Evolutionary conservation across 2,797 vertebrate species (phyloP), one percentile per base, ranked within the genome.

Genomic region (Gymnodraco acuticeps): DNA sequence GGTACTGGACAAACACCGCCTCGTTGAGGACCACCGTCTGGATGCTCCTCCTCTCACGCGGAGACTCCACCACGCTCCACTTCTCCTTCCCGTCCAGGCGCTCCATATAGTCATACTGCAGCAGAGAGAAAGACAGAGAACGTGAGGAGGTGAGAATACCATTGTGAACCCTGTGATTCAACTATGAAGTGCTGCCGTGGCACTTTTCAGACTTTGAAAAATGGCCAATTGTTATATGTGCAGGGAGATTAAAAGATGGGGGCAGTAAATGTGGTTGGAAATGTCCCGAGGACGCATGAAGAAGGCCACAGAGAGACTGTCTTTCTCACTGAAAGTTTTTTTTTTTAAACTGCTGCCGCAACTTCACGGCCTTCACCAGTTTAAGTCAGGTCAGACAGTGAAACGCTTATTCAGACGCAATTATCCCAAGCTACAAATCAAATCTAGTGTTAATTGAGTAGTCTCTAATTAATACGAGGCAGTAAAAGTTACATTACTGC

Each of bases 21-120:
- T 99, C 98, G 4, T 99, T 99, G 83, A 99, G 96, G 11, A 99
- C 97, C 41, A 99, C 95, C 0, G 98, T 99, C 84, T 99, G 98
- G 73, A 99, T 96, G 87, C 98, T 99, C 31, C 98, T 95, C 3
- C 97, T 95, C 15, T 99, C 97, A 67, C 98, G 90, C 0, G 97
- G 97, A 0, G 98, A 96, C 90, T 99, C 98, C 3, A 99, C 97
- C 86, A 99, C 97, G 0, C 97, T 99, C 98, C 98, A 99, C 89
- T 99, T 99, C 95, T 99, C 97, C 67, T 99, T 99, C 45, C 98
- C 98, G 1, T 99, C 98, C 90, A 99, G 92, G 5, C 98, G 96
- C 58, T 99, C 98, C 98, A 99, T 99, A 83, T 99, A 99, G 90
- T 99, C 98, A 45, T 99, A 99, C 98, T 99, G 89, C 20, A 1